Evolutionary conservation across 2,797 vertebrate species (phyloP), one percentile per base, ranked within the genome.

Genomic region (Rhabdophis nuchalis): DNA sequence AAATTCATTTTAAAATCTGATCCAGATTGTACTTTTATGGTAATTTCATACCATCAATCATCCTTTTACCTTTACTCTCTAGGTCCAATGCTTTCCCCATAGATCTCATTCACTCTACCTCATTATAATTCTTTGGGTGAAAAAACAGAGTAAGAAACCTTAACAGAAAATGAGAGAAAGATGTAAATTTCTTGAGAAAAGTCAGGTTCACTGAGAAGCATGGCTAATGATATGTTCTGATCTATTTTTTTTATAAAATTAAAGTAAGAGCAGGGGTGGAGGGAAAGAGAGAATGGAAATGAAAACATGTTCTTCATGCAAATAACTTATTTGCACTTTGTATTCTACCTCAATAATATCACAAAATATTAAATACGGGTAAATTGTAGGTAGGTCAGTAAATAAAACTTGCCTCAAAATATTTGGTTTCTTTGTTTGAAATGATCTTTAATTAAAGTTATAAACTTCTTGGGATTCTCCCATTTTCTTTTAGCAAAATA

Each of bases 1-100:
- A 98, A 99, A 99, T 99, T 99, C 99, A 99, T 99, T 99, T 99
- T 99, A 99, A 99, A 99, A 99, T 98, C 98, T 98, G 98, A 98
- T 98, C 98, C 98, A 99, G 99, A 99, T 99, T 99, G 99, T 99
- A 99, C 98, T 99, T 99, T 98, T 99, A 99, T 99, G 99, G 98
- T 99, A 99, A 99, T 99, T 98, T 98, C 97, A 97, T 97, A 98
- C 98, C 98, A 98, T 99, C 98, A 98, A 98, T 98, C 98, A 98
- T 98, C 98, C 98, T 98, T 98, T 98, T 98, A 98, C 98, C 98
- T 98, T 98, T 98, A 98, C 98, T 99, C 98, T 99, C 98, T 97
- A 97, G 98, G 98, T 99, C 98, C 98, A 98, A 97, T 95, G 96
- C 97, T 98, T 98, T 99, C 99, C 99, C 99, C 97, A 97, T 97